Percentiles rank a stretch among this genome's conserved stretches.
These are phyloP conservation scores for Lacerta viridis DNA, from an alignment of 2,797 vertebrate species.

Conservation along the genomic window DNA sequence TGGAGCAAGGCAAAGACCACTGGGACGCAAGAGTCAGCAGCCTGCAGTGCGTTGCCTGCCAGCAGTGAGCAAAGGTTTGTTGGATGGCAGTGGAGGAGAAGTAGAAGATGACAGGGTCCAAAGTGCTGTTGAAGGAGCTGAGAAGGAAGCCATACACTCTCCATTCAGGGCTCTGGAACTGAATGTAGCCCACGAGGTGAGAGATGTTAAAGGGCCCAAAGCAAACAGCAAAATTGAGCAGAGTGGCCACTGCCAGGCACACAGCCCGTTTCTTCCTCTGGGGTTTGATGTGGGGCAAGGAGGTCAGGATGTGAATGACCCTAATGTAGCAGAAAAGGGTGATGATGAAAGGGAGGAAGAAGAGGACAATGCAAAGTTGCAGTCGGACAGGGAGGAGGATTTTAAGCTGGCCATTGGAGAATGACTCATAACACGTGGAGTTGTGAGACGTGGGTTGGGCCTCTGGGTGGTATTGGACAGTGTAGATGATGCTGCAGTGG, in stretches of 20 bases:
- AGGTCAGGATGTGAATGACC: conserved; percentile 86
- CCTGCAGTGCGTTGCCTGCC: background rate
- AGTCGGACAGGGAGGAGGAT: conserved; percentile 87
- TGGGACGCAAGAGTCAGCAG: background rate
- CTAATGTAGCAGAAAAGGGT: conserved; percentile 90
- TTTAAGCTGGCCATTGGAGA: conserved; percentile 74
- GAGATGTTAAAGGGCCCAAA: conserved; percentile 92
- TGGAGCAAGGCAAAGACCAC: background rate
- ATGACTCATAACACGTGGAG: conserved; percentile 84
- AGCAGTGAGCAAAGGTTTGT: conserved; percentile 68
- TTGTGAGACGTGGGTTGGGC: fast-evolving
- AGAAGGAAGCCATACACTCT: conserved; percentile 84
- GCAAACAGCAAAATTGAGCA: conserved; percentile 89
- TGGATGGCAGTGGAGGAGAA: conserved; percentile 88
- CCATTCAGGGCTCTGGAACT: conserved; percentile 81
- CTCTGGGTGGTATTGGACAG: conserved; percentile 21
- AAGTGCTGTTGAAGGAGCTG: conserved; percentile 89
- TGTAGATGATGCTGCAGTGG: conserved; percentile 86
- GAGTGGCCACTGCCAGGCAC: conserved; percentile 87
- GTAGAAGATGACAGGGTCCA: conserved; percentile 93
- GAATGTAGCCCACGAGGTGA: conserved; percentile 86
- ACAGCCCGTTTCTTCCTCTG: conserved; percentile 85
- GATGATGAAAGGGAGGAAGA: conserved; percentile 88
- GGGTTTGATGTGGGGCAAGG: conserved; percentile 83
- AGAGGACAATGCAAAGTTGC: conserved; percentile 89